Evolutionary conservation across 2,888 invertebrate species (phyloP).

Genomic region (Epsilonema sp.): DNA sequence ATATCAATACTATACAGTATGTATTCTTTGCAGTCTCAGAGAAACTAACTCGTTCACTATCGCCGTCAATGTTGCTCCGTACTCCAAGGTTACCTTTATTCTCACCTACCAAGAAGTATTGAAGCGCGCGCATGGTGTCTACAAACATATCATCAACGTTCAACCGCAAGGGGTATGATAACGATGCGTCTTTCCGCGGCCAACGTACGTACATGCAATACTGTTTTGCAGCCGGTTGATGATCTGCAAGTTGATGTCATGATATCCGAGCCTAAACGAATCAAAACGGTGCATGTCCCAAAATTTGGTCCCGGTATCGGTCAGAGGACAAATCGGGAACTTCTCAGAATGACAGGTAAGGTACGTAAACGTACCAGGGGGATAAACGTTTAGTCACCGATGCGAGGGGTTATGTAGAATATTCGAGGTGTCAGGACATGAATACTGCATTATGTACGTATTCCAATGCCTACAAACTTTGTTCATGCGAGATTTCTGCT

Average conservation of each 20-base stretch:
- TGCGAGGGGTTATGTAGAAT: background rate
- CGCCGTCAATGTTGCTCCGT: slow-evolving; percentile 8
- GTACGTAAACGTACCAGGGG: no score
- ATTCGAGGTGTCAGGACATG: background rate
- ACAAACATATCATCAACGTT: slow-evolving; percentile 48
- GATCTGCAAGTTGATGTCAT: slow-evolving; percentile 9
- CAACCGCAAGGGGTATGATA: slow-evolving; percentile 45
- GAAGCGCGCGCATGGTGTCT: slow-evolving; percentile 43
- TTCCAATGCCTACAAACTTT: no score
- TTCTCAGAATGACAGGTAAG: background rate
- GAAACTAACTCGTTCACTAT: slow-evolving; percentile 9
- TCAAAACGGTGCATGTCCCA: slow-evolving; percentile 8
- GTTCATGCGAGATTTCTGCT: no score
- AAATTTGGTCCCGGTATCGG: slow-evolving; percentile 3
- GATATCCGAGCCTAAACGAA: slow-evolving; percentile 7
- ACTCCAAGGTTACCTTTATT: slow-evolving; percentile 42
- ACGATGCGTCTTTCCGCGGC: no score
- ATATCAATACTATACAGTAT: no score
- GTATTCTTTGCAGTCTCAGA: background rate
- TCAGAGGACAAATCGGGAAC: background rate
- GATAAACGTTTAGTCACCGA: no score
- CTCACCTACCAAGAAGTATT: slow-evolving; percentile 52
- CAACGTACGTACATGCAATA: no score
- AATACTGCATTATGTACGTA: background rate
- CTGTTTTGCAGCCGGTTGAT: slow-evolving; percentile 6